Base-by-base conservation (phyloP, 2,113 vertebrate species). In the Macquaria ambigua region DNA sequence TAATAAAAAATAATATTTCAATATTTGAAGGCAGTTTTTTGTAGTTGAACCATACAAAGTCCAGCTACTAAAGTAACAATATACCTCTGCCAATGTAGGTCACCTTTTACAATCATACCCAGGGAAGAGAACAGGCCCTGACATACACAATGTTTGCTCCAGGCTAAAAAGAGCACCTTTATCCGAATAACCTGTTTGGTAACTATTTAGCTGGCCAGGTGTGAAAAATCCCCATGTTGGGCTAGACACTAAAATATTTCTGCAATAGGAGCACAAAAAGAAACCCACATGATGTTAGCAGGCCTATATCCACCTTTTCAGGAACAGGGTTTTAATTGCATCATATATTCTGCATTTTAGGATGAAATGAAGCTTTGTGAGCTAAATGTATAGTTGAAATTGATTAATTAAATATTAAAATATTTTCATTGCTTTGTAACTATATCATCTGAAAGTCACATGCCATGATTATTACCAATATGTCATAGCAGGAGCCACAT, bases 21-120 rank as follows among this genome's bases (percentile, higher is more conserved):
- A 28, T 52, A 23, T 31, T 46, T 11, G 18, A 66, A 9, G 28
- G 5, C n/a, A n/a, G 18, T 5, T 39, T 23, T 50, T 41, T 41
- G 16, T 11, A 48, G 21, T 39, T 63, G 10, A 28, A 37, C 39
- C 8, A 46, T 16, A n/a, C 3, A 37, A 59, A 21, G 28, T 67
- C 18, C 2, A 28, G 34, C 46, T 16, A 16, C 37, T 63, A 7
- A 31, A n/a, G 46, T 31, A 56, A 71, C 64, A 77, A 23, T 71
- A 48, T 23, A 71, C 41, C 59, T 25, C 20, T 14, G 61, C 73
- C 25, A 77, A 63, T 66, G 62, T 43, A 69, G 68, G 68, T 48
- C 53, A 77, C 5, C 15, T n/a, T n/a, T 56, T 6, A 43, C 10
- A 70, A 50, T 23, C 25, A 59, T 8, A 41, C 25, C 14, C 48